Base-by-base conservation (phyloP, 2,113 vertebrate genomes). In the Sitta europaea region DNA sequence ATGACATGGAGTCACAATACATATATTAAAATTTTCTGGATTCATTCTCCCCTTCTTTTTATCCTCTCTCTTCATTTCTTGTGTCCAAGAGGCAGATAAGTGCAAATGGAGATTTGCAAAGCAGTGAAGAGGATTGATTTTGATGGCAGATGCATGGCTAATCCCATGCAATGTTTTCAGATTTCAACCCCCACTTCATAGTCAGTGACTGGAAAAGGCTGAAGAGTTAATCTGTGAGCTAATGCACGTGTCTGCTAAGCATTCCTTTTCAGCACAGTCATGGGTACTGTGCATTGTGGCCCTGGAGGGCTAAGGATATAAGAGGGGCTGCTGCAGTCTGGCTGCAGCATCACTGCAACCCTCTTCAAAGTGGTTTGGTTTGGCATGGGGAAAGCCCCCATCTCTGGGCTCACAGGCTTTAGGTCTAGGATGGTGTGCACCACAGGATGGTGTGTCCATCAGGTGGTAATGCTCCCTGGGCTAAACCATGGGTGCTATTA, bases 361-460 rank as follows among this genome's bases (percentile, higher is more conserved):
- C 11, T 66, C 42, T 38, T 15, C 19, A 36, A 43, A 66, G 28
- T 14, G 11, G 6, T 51, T 57, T 73, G 50, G 8, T 7, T 24
- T 19, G 14, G 7, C 4, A 13, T 59, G 21, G 40, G 33, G 21
- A 63, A 79, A 59, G 11, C 3, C 47, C 15, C 27, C 1, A 1
- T 10, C 7, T 27, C 29, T 9, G 5, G 33, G 13, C 20, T 86
- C 15, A 24, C 16, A 54, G 77, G 35, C 12, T 77, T 59, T 65
- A 40, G 9, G 28, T 10, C 4, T 74, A 73, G 45, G n/a, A 11
- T 33, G n/a, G 10, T n/a, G 21, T 2, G 2, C 9, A 18, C 4
- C 10, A 27, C 2, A 1, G 35, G 16, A 14, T 35, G 13, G 11
- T 33, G 35, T 0, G 2, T n/a, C 11, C 24, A 16, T 19, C 0